These are phyloP conservation scores for Liopterus haemorrhoidalis DNA, from an alignment of 2,888 invertebrate genomes.

Conservation along the genomic window DNA sequence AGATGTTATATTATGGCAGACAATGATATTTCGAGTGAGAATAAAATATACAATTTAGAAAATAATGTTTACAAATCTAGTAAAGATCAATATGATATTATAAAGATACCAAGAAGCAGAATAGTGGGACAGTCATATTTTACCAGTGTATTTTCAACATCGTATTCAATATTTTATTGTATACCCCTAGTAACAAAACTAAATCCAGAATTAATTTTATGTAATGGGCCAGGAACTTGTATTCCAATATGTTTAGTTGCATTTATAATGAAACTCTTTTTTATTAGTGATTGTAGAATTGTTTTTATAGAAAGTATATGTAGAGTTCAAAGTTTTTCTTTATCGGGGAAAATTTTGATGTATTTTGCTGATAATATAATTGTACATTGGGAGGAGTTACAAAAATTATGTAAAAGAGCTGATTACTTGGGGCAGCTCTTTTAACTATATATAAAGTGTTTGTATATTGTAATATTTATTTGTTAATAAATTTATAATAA, in stretches of 20 bases:
- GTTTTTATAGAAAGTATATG: conserved; percentile 95
- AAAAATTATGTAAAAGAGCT: conserved; percentile 58
- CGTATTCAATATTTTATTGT: conserved; percentile 62
- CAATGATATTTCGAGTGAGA: conserved; percentile 68
- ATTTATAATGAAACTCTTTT: conserved; percentile 65
- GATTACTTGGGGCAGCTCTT: conserved; percentile 72
- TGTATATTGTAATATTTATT: conserved; percentile 1
- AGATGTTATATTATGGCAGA: conserved; percentile 72
- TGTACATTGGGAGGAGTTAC: conserved; percentile 87
- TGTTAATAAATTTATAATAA: neutral
- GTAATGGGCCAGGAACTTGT: conserved; percentile 97
- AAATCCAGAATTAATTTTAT: conserved; percentile 75
- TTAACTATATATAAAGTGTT: conserved; percentile 40
- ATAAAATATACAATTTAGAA: conserved; percentile 58
- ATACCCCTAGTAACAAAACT: conserved; percentile 62
- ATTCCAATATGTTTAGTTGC: conserved; percentile 81
- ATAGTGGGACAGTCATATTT: conserved; percentile 81
- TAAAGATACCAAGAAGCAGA: conserved; percentile 74
- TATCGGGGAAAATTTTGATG: conserved; percentile 82
- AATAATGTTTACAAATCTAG: conserved; percentile 28
- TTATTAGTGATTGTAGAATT: conserved; percentile 62
- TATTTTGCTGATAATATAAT: conserved; percentile 78
- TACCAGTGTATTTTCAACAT: conserved; percentile 71
- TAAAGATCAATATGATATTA: conserved; percentile 47
- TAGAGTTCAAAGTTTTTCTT: conserved; percentile 79